Conservation (phyloP, 2,888 invertebrate genomes). For the Epinotia bilunana region DNA sequence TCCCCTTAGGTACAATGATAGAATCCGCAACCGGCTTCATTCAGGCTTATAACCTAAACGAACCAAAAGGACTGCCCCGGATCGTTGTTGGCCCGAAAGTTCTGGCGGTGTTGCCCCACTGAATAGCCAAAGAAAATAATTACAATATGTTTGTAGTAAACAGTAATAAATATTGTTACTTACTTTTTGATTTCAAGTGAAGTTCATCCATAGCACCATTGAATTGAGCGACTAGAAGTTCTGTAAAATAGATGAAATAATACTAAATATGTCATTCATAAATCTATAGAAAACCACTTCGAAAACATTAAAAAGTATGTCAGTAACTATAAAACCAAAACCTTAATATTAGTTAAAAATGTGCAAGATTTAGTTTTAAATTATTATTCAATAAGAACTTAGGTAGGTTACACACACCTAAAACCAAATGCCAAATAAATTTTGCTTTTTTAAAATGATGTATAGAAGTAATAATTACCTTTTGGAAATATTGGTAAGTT, state of each 20-base stretch:
- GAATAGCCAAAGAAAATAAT: too few species aligned
- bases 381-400: not conserved
- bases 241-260: constrained; percentile 59
- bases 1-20: too few species aligned
- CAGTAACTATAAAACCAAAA: too few species aligned
- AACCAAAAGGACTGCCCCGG: too few species aligned
- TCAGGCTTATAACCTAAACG: too few species aligned
- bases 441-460: not conserved
- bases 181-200: constrained; percentile 67
- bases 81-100: too few species aligned
- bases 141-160: constrained; percentile 5
- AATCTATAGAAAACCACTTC: too few species aligned
- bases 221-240: constrained; percentile 72
- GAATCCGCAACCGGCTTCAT: too few species aligned
- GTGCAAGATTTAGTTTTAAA: too few species aligned
- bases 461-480: constrained; percentile 58
- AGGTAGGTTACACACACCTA: not conserved
- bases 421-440: not conserved
- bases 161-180: constrained; percentile 54
- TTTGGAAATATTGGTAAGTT: constrained; percentile 63
- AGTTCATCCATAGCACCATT: constrained; percentile 69
- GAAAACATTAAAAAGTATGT: too few species aligned
- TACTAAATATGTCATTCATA: not conserved
- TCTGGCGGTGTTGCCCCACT: too few species aligned
- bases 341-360: too few species aligned